Evolutionary conservation across 2,888 invertebrate genomes (phyloP).

Genomic region (Xanthia togata): DNA sequence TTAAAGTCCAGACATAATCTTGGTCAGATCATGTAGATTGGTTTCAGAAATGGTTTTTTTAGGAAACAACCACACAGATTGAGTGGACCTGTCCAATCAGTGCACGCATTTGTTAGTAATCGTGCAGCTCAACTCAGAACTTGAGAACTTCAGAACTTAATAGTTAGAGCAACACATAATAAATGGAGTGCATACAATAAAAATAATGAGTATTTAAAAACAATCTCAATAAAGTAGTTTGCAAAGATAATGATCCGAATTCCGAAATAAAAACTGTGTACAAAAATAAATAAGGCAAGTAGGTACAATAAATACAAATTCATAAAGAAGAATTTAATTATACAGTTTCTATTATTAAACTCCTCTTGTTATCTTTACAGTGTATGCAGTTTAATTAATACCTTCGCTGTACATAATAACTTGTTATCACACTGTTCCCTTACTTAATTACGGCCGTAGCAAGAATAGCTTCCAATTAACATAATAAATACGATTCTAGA

Average conservation of each 20-base stretch:
- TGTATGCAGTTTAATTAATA: conserved; percentile 9
- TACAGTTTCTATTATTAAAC: conserved; percentile 14
- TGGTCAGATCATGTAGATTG: no score
- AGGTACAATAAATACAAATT: no score
- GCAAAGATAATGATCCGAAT: not conserved
- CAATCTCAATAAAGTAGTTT: conserved; percentile 9
- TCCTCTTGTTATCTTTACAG: conserved; percentile 4
- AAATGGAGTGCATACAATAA: not conserved
- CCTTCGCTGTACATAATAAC: not conserved
- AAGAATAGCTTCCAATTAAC: conserved; percentile 28
- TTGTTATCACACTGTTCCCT: not conserved
- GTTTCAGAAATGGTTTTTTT: no score
- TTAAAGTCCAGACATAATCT: no score
- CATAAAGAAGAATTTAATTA: not conserved
- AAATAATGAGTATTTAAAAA: not conserved
- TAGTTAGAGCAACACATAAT: not conserved
- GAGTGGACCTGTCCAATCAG: no score
- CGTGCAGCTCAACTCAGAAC: no score
- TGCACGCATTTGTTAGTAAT: no score
- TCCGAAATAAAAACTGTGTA: not conserved
- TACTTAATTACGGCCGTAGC: not conserved
- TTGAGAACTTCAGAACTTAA: no score
- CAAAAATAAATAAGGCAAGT: no score
- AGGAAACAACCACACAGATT: no score
- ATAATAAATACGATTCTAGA: conserved; percentile 12